These are phyloP conservation scores for Pyrgus malvae DNA, from an alignment of 2,888 invertebrate genomes.

Conservation along the genomic window DNA sequence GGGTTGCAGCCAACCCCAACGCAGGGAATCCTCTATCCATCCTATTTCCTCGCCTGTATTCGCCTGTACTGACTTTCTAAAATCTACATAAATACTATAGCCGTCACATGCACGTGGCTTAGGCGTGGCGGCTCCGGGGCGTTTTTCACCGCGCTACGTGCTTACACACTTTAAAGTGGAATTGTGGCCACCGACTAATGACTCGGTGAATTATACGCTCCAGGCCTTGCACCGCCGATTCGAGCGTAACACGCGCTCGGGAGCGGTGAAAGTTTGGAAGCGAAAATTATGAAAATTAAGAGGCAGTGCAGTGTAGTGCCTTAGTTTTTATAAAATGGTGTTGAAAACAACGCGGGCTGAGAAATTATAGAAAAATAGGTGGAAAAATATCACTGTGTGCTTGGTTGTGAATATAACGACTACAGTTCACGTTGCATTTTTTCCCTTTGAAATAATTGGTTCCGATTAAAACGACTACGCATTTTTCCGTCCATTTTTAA, in stretches of 20 bases:
- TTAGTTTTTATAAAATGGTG: no score
- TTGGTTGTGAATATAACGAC: no score
- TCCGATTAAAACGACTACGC: no score
- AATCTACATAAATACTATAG: neutral
- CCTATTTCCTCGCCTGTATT: no score
- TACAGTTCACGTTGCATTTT: no score
- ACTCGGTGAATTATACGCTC: slow-evolving; percentile 68
- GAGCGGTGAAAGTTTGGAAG: slow-evolving; percentile 21
- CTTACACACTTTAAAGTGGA: slow-evolving; percentile 42
- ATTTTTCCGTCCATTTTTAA: no score
- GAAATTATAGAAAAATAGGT: no score
- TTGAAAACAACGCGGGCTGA: no score
- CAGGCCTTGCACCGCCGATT: slow-evolving; percentile 58
- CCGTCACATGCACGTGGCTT: slow-evolving; percentile 21
- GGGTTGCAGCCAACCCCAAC: no score
- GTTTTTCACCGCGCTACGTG: slow-evolving; percentile 59
- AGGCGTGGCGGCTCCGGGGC: slow-evolving; percentile 48
- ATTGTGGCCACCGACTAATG: slow-evolving; percentile 74
- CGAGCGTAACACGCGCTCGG: slow-evolving; percentile 58
- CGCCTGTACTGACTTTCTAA: slow-evolving; percentile 10
- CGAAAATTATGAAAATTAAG: neutral
- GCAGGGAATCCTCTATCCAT: no score
- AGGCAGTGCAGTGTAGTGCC: neutral
- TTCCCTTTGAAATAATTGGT: no score
- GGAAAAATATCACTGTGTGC: no score